Conservation (phyloP, 2,888 invertebrate genomes). For the Dryadula phaetusa region DNA sequence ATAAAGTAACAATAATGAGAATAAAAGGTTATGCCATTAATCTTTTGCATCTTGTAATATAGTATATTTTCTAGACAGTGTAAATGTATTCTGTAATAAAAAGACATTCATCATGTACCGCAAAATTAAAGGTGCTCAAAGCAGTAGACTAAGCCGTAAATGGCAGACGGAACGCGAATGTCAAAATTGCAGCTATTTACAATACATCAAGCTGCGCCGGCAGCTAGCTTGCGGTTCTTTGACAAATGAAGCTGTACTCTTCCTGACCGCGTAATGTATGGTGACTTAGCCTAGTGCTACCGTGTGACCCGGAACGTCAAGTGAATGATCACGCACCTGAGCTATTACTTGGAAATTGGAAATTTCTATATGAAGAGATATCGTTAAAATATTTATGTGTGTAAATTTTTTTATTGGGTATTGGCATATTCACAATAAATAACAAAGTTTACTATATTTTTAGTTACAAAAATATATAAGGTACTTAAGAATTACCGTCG, state of each 20-base stretch:
- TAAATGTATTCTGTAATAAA: constrained; percentile 48
- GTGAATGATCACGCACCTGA: constrained; percentile 43
- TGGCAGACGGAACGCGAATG: constrained; percentile 63
- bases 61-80: not conserved
- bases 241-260: constrained; percentile 75
- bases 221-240: constrained; percentile 67
- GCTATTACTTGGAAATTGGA: constrained; percentile 36
- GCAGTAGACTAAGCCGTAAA: constrained; percentile 56
- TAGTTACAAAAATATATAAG: too few relatives aligned
- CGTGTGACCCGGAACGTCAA: constrained; percentile 55
- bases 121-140: constrained; percentile 66
- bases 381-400: constrained; percentile 34
- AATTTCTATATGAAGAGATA: constrained; percentile 27
- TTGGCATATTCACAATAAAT: not conserved
- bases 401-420: too few relatives aligned
- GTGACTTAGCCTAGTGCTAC: constrained; percentile 51
- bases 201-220: constrained; percentile 64
- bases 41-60: not conserved
- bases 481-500: too few relatives aligned
- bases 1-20: too few relatives aligned
- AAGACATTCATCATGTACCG: constrained; percentile 61
- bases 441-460: not conserved
- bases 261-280: constrained; percentile 53
- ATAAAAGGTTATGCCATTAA: too few relatives aligned
- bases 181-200: constrained; percentile 73